A percentile compares a stretch with the other conserved stretches of the same genome.
Evolutionary conservation across 1,140 invertebrate genomes (phyloP).

Genomic region (Delia radicum): DNA sequence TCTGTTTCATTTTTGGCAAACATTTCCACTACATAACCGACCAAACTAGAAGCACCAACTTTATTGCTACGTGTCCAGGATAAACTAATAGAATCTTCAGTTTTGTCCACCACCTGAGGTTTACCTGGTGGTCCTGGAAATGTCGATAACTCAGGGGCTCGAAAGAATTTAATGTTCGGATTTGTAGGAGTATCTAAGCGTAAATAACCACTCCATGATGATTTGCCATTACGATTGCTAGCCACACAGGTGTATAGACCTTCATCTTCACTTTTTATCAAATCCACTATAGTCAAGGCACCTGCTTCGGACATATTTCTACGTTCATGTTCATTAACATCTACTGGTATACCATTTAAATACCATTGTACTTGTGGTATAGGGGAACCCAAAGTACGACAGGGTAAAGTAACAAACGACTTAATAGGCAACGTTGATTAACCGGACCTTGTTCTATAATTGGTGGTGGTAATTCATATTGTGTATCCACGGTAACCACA

Average conservation of each 20-base stretch:
- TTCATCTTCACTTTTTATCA: conserved; percentile 69
- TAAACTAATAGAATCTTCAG: conserved; percentile 74
- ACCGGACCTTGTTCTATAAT: conserved; percentile 84
- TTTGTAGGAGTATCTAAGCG: conserved; percentile 78
- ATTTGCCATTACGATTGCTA: conserved; percentile 78
- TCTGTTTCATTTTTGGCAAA: conserved; percentile 60
- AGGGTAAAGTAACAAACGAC: conserved; percentile 75
- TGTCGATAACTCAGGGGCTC: conserved; percentile 71
- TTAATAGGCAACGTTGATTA: conserved; percentile 84
- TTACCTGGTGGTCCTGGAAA: conserved; percentile 78
- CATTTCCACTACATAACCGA: conserved; percentile 79
- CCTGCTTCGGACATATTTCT: conserved; percentile 71
- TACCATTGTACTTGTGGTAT: conserved; percentile 82
- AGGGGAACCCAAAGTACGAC: conserved; percentile 73
- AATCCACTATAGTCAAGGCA: conserved; percentile 73
- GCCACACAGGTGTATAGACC: conserved; percentile 83
- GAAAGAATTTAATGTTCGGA: conserved; percentile 79
- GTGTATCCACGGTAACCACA: conserved; percentile 73
- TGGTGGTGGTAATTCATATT: conserved; percentile 79
- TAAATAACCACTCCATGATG: conserved; percentile 80
- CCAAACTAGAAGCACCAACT: conserved; percentile 76
- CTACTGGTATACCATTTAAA: conserved; percentile 71
- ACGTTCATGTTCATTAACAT: conserved; percentile 61
- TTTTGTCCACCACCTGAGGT: conserved; percentile 72
- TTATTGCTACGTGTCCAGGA: conserved; percentile 78